These are phyloP conservation scores for Calephelis nemesis DNA, from an alignment of 1,140 invertebrate species.

Conservation along the genomic window DNA sequence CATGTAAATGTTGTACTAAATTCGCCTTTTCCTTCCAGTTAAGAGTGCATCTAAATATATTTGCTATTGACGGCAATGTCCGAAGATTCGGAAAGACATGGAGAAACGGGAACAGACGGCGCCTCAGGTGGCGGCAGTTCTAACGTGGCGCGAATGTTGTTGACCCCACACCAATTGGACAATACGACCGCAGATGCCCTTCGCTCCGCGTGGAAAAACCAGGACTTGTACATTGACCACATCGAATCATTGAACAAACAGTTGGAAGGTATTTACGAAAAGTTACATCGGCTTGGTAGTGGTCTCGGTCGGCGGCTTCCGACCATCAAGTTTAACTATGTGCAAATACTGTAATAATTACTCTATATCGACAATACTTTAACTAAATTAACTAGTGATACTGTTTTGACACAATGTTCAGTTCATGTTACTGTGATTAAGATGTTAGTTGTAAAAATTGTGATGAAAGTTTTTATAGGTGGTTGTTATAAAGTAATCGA, in stretches of 20 bases:
- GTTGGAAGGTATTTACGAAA: constrained; percentile 78
- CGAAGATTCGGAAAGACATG: constrained; percentile 70
- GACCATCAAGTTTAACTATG: constrained; percentile 49
- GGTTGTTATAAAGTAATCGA: constrained; percentile 53
- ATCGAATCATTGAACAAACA: constrained; percentile 77
- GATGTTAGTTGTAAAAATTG: constrained; percentile 63
- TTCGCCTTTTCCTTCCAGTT: constrained; percentile 66
- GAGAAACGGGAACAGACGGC: constrained; percentile 61
- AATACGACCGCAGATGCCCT: constrained; percentile 66
- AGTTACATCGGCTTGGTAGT: constrained; percentile 72
- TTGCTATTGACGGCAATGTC: constrained; percentile 74
- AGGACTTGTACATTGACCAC: constrained; percentile 78
- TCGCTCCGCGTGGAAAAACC: constrained; percentile 71
- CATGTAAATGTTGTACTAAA: constrained; percentile 45
- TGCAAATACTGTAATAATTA: constrained; percentile 60
- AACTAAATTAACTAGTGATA: constrained; percentile 75
- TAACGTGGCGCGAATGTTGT: constrained; percentile 66
- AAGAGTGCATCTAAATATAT: constrained; percentile 58
- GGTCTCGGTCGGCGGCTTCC: constrained; percentile 53
- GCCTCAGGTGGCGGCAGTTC: constrained; percentile 54
- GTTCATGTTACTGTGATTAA: constrained; percentile 60
- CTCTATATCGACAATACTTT: constrained; percentile 76
- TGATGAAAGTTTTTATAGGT: constrained; percentile 73
- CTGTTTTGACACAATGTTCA: constrained; percentile 57
- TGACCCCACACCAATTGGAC: constrained; percentile 71